Conservation (phyloP, 2,888 invertebrate species). For the Nemoura dubitans region DNA sequence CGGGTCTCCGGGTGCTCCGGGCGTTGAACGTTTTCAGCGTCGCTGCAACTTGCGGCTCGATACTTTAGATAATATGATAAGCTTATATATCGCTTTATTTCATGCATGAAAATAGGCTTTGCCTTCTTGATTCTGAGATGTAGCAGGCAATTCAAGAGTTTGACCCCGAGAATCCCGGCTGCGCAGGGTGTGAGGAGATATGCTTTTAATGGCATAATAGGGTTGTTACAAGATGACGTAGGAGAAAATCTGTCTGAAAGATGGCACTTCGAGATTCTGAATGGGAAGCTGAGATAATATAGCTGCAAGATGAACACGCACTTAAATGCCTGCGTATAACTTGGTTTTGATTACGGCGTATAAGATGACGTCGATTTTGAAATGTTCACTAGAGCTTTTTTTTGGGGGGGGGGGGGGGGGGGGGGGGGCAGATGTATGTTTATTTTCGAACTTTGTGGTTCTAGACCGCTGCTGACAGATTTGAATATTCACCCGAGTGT, state of each 20-base stretch:
- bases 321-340: not conserved
- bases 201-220: constrained; percentile 13
- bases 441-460: not conserved
- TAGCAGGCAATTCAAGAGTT: not conserved
- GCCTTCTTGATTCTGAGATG: not conserved
- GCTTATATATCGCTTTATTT: not conserved
- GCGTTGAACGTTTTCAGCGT: not conserved
- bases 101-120: not conserved
- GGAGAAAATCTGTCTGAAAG: constrained; percentile 4
- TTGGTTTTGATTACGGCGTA: not conserved
- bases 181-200: not conserved
- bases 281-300: not conserved
- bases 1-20: not conserved
- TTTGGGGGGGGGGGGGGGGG: too few species aligned
- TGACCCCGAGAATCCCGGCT: not conserved
- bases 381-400: not conserved
- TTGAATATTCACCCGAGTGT: not conserved
- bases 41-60: not conserved
- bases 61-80: not conserved
- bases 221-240: constrained; percentile 27
- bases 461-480: not conserved
- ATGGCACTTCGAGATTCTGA: not conserved
- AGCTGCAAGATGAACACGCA: not conserved
- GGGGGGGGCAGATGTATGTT: not conserved
- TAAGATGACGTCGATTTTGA: not conserved